Evolutionary conservation across 2,888 invertebrate genomes (phyloP), one percentile per base, ranked within the genome.

Genomic region (Crioceris asparagi): DNA sequence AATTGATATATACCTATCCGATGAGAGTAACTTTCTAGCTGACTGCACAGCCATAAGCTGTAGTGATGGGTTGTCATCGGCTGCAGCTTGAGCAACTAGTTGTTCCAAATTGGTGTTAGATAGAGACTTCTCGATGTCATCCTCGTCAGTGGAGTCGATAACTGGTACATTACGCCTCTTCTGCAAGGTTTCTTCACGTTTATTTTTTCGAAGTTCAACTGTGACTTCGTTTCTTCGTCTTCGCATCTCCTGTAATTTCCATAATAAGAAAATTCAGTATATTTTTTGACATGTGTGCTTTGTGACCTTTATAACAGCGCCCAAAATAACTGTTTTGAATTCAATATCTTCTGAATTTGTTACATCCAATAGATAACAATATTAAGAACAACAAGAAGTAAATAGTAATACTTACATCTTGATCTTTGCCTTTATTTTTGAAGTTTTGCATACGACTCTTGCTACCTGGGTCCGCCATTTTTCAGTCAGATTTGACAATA

Each of bases 341-440:
- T n/a, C n/a, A n/a, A n/a, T n/a, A n/a, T n/a, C n/a, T n/a, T n/a
- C n/a, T n/a, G n/a, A n/a, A n/a, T n/a, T n/a, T n/a, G n/a, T n/a
- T n/a, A n/a, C n/a, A n/a, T n/a, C n/a, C n/a, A n/a, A n/a, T n/a
- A n/a, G n/a, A n/a, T n/a, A n/a, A n/a, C n/a, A n/a, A n/a, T n/a
- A n/a, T n/a, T n/a, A n/a, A n/a, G n/a, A n/a, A n/a, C n/a, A n/a
- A n/a, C n/a, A n/a, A n/a, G n/a, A n/a, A n/a, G n/a, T n/a, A n/a
- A n/a, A n/a, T n/a, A n/a, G n/a, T n/a, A n/a, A n/a, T 66, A 81
- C 88, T 83, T 75, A 93, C 94, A 74, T 96, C 96, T 70, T 91
- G 91, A 75, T 97, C 96, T 76, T 96, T 97, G 62, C 96, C 96
- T 76, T 91, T 91, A 77, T 97, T 96, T 82, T 97, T 97, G 71